A percentile compares a stretch with the other conserved stretches of the same genome.
Conservation (phyloP, 1,140 invertebrate species). For the Nymphalis io region DNA sequence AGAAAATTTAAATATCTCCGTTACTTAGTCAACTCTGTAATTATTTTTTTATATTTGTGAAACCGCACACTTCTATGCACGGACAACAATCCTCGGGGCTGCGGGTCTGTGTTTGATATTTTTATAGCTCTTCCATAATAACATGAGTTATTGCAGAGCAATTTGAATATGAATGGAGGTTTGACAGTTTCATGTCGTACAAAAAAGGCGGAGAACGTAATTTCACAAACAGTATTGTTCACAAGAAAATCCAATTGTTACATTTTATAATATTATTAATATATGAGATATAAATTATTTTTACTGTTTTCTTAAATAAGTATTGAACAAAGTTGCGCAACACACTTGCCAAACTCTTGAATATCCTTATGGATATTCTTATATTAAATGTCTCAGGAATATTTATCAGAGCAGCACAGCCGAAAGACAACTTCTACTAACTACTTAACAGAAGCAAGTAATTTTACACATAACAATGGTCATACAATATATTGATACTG, state of each 20-base stretch:
- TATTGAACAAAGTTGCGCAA: too few relatives aligned
- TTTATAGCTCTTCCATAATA: constrained; percentile 73
- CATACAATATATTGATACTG: too few relatives aligned
- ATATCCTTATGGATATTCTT: too few relatives aligned
- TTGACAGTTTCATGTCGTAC: constrained; percentile 64
- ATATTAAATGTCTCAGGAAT: too few relatives aligned
- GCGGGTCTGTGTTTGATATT: constrained; percentile 70
- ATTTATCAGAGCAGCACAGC: too few relatives aligned
- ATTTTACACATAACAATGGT: too few relatives aligned
- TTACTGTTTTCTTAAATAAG: too few relatives aligned
- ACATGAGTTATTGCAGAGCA: constrained; percentile 71
- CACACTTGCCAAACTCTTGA: too few relatives aligned
- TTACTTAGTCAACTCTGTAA: not conserved
- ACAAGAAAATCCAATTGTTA: not conserved
- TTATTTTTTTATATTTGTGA: constrained; percentile 1
- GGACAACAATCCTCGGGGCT: constrained; percentile 33
- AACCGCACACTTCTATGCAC: constrained; percentile 14
- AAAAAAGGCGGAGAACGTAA: constrained; percentile 46
- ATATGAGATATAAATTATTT: too few relatives aligned
- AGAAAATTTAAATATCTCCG: not conserved
- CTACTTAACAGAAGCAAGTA: too few relatives aligned
- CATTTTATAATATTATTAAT: not conserved
- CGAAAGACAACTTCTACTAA: too few relatives aligned
- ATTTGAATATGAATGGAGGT: constrained; percentile 74
- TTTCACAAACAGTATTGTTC: constrained; percentile 5